Base-by-base conservation (phyloP, 2,888 invertebrate genomes). In the Melanophora roralis region DNA sequence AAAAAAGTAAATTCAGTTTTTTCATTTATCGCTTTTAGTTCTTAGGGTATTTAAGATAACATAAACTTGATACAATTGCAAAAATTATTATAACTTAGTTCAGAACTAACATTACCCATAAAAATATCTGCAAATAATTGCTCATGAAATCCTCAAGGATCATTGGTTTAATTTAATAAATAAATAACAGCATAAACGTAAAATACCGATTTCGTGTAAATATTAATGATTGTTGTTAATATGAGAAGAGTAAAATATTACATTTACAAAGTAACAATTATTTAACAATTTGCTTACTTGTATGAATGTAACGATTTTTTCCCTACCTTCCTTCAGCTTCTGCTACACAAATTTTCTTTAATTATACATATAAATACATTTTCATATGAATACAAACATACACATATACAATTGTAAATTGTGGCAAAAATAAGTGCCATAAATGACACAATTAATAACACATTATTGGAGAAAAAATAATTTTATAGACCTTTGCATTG, bases 401-500 rank as follows among this genome's bases (percentile, higher is more conserved):
- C 16, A 19, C 8, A 36, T 36, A 1, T 23, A 40, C 4, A 23
- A 40, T 3, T 27, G 27, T 43, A 12, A 2, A 21, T 11, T 32
- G 12, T 27, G 1, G 21, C 32, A 5, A 14, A 45, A 69, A n/a
- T 40, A 49, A 62, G 72, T 67, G 67, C 47, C 72, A 68, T 62
- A 76, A 76, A 80, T 76, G 51, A 51, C 67, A 57, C 80, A 76
- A 76, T 80, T 80, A 80, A 80, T 72, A 75, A 68, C 76, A 76
- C 80, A 72, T 80, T 76, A 67, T 27, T 5, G 27, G 6, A 5
- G 27, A 27, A 27, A 27, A 27, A 27, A 27, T 5, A 27, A 27
- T 65, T 49, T 68, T 49, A 74, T 69, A 34, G 64, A 12, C 36
- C 12, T 36, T 51, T 21, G 32, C 40, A n/a, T 21, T 19, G 3